phyloP scores from a whole-genome alignment of 2,888 invertebrate genomes.

The Rambutsinella grinnellia region DNA sequence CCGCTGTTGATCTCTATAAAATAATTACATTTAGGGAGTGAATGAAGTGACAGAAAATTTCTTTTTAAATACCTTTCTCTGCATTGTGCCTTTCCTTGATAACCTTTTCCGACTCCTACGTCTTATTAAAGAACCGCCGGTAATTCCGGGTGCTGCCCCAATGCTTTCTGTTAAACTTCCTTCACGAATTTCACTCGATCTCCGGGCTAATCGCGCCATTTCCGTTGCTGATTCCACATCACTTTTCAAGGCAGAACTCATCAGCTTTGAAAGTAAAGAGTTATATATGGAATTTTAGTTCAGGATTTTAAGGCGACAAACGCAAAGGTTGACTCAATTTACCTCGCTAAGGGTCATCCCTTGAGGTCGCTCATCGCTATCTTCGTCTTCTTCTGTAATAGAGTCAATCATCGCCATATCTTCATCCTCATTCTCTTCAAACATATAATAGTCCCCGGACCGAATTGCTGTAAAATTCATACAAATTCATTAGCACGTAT shows the following conservation, averaged over 20 bases:
- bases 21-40: background rate
- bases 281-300: background rate
- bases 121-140: conserved; percentile 42
- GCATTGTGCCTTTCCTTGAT: conserved; percentile 54
- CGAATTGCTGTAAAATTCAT: conserved; percentile 85
- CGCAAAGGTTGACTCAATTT: too few species aligned
- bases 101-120: conserved; percentile 55
- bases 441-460: conserved; percentile 99
- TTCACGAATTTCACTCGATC: conserved; percentile 67
- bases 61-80: conserved; percentile 31
- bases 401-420: conserved; percentile 71
- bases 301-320: too few species aligned
- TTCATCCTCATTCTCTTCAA: conserved; percentile 91
- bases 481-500: background rate
- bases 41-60: too few species aligned
- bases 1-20: conserved; percentile 45
- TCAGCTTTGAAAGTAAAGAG: conserved; percentile 73
- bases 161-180: conserved; percentile 66
- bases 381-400: conserved; percentile 73
- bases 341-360: conserved; percentile 71
- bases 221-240: conserved; percentile 77
- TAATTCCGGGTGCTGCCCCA: conserved; percentile 60
- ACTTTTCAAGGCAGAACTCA: conserved; percentile 83
- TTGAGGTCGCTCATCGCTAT: conserved; percentile 70
- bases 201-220: conserved; percentile 68